phyloP scores from a whole-genome alignment of 1,140 invertebrate genomes.

The Drosophila rhopaloa region DNA sequence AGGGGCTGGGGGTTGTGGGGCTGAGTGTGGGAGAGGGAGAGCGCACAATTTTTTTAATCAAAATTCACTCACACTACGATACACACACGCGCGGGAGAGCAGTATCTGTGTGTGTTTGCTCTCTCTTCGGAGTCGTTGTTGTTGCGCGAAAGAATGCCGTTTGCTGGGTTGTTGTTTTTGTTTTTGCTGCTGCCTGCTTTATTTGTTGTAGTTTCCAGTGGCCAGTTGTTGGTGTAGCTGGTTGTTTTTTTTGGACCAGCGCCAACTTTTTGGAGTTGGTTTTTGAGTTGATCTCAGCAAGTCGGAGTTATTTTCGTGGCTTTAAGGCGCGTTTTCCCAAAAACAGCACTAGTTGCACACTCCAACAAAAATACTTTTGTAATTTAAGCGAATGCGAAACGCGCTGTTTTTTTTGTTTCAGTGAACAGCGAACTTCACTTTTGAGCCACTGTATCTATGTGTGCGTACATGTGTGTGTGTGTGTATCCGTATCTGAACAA shows the following conservation, averaged over 20 bases:
- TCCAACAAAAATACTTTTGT: conserved; percentile 47
- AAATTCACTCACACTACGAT: conserved; percentile 57
- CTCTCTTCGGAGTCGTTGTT: conserved; percentile 62
- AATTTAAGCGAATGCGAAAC: conserved; percentile 49
- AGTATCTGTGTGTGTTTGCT: conserved; percentile 32
- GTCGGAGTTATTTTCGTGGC: conserved; percentile 40
- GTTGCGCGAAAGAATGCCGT: conserved; percentile 84
- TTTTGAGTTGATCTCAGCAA: conserved; percentile 43
- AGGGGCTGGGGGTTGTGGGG: conserved; percentile 41
- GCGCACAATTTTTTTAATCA: conserved; percentile 77
- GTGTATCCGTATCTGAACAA: conserved; percentile 19
- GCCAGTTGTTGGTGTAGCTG: conserved; percentile 53
- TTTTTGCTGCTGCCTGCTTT: conserved; percentile 44
- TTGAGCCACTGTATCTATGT: conserved; percentile 50
- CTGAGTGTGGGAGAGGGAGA: conserved; percentile 42
- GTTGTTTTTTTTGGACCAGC: conserved; percentile 46
- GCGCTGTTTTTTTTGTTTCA: conserved; percentile 34
- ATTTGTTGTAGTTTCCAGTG: conserved; percentile 40
- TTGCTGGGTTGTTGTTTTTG: conserved; percentile 74
- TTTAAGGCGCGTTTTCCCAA: conserved; percentile 27
- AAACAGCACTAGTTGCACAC: conserved; percentile 37
- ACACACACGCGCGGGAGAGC: conserved; percentile 24
- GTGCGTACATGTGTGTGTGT: conserved; percentile 30
- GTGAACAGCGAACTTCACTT: conserved; percentile 51
- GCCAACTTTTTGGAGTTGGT: conserved; percentile 47